Conservation (phyloP, 2,797 vertebrate species). For the Oryzias sinensis region DNA sequence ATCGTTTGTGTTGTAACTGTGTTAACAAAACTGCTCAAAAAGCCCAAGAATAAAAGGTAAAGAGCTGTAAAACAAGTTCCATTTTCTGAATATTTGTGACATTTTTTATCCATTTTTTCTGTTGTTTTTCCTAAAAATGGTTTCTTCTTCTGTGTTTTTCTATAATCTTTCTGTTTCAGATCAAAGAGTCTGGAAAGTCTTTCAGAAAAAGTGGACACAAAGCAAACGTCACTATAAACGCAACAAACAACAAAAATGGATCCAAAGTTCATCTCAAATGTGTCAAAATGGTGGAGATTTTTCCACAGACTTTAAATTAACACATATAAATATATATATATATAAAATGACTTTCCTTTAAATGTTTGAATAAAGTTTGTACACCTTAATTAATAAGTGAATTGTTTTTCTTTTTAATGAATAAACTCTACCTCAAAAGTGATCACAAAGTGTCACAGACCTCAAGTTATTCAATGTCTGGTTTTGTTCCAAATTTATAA, state of each 20-base stretch:
- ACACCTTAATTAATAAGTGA: too few species aligned
- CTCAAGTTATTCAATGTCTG: too few species aligned
- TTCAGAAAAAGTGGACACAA: background rate
- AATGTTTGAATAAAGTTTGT: too few species aligned
- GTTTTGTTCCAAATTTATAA: too few species aligned
- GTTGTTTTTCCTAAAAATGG: too few species aligned
- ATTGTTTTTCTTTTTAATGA: too few species aligned
- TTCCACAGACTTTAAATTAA: background rate
- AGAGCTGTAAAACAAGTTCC: too few species aligned
- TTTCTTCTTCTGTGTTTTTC: background rate
- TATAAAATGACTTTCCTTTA: background rate
- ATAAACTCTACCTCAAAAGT: too few species aligned
- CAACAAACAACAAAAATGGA: background rate
- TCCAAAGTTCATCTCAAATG: too few species aligned
- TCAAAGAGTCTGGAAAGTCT: background rate
- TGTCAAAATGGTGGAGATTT: background rate
- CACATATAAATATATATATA: background rate
- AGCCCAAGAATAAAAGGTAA: constrained; percentile 36
- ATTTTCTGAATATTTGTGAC: too few species aligned
- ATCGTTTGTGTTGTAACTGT: constrained; percentile 33
- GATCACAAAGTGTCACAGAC: too few species aligned
- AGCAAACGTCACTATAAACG: constrained; percentile 55
- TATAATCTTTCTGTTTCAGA: constrained; percentile 49
- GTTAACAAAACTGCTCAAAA: constrained; percentile 16
- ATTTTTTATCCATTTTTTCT: background rate